Base-by-base conservation (phyloP, 2,113 vertebrate species). In the Odontophorus gujanensis region DNA sequence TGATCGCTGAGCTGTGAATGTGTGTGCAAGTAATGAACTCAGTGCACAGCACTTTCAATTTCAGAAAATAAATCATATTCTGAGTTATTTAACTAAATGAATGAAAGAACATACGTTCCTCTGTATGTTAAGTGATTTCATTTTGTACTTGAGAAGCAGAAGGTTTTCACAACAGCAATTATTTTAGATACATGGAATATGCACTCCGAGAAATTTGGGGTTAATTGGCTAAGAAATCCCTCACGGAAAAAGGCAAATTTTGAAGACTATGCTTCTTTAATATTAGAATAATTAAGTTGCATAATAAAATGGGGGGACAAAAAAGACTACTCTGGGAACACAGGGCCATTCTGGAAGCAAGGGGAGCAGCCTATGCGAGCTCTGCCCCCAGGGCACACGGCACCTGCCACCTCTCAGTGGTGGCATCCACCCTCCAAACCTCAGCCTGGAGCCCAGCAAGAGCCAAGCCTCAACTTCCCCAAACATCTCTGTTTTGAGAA, bases 31-130 rank as follows among this genome's bases (percentile, higher is more conserved):
- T 73, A 81, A 87, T 2, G 2, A 82, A 90, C 40, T 36, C 62
- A 21, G 38, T 9, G 65, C 51, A 71, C 16, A 47, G 55, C 48
- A 43, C 50, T 75, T 61, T 58, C 92, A 38, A 9, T 62, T 91
- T 67, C 69, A 12, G 12, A 30, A 93, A 87, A 92, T 30, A 79
- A 92, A 78, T 79, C 48, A 43, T 20, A 40, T 32, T 50, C 57
- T 32, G 62, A 67, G 50, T 43, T 88, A 65, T 51, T 95, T 91
- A 72, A 50, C 20, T 62, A 83, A 73, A 85, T 83, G 32, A 62
- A 50, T 83, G 32, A 62, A 50, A 87, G 32, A 16, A 13, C 47
- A n/a, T 18, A 22, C 9, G 66, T 67, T 20, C 28, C 80, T 71
- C 2, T 6, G 22, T 58, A 13, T 9, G 30, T 51, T 65, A 87